These are phyloP conservation scores for Scrobipalpa costella DNA, from an alignment of 2,888 invertebrate species.

Conservation along the genomic window DNA sequence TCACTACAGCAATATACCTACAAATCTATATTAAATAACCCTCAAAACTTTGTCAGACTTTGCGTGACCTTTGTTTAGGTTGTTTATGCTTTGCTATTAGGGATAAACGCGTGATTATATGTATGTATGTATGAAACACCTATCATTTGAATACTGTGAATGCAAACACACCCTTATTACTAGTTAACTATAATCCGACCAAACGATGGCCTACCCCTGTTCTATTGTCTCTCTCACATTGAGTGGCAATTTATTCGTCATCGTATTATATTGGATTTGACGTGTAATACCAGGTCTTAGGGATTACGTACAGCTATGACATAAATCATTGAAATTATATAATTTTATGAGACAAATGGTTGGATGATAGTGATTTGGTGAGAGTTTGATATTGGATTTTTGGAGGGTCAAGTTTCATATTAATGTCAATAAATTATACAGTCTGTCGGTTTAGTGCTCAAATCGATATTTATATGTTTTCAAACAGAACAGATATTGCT, in stretches of 20 bases:
- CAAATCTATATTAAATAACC: too few relatives aligned
- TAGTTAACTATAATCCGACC: conserved; percentile 41
- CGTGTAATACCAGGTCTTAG: conserved; percentile 48
- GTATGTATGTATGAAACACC: neutral
- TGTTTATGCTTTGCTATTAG: too few relatives aligned
- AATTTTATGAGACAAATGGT: conserved; percentile 18
- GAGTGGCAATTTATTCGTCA: conserved; percentile 69
- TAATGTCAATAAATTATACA: neutral
- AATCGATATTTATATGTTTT: neutral
- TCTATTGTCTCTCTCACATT: conserved; percentile 52
- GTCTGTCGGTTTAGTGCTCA: neutral
- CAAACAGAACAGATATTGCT: neutral
- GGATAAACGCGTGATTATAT: too few relatives aligned
- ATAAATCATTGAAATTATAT: conserved; percentile 24
- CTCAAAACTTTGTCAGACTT: too few relatives aligned
- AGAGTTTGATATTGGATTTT: conserved; percentile 10
- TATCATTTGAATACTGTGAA: neutral
- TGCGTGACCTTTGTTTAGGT: too few relatives aligned
- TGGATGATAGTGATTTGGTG: conserved; percentile 17
- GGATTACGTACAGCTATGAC: conserved; percentile 39
- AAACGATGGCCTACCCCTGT: conserved; percentile 62
- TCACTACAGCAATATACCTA: too few relatives aligned
- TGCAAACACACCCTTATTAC: conserved; percentile 21
- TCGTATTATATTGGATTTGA: conserved; percentile 62
- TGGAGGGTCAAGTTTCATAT: neutral